A percentile compares a stretch with the other conserved stretches of the same genome.
phyloP scores from a whole-genome alignment of 2,797 vertebrate species.

The Pagetopsis macropterus region DNA sequence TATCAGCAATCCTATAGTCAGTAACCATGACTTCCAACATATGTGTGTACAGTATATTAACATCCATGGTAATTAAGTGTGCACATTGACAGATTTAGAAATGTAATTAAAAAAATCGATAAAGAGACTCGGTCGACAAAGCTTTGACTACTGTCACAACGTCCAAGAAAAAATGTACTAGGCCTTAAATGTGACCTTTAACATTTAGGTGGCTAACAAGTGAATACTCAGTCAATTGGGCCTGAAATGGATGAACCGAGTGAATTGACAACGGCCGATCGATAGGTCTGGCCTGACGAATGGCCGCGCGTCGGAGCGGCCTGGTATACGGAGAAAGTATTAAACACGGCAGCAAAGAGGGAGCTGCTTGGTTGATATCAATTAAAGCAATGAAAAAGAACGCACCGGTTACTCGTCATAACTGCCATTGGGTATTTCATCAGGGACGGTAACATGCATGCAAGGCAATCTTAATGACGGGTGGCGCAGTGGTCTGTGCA shows the following conservation, averaged over 20 bases:
- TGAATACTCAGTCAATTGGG: slow-evolving; percentile 55
- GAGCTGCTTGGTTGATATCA: slow-evolving; percentile 71
- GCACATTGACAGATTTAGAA: background rate
- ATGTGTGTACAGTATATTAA: slow-evolving; percentile 1
- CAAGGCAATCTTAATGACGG: slow-evolving; percentile 39
- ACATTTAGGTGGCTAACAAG: slow-evolving; percentile 55
- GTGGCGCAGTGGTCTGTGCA: too few relatives aligned
- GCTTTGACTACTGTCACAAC: slow-evolving; percentile 12
- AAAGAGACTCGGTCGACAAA: background rate
- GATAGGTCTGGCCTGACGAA: slow-evolving; percentile 68
- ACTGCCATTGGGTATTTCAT: slow-evolving; percentile 59
- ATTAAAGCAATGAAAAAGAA: slow-evolving; percentile 67
- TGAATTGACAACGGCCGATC: slow-evolving; percentile 54
- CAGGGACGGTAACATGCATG: slow-evolving; percentile 52
- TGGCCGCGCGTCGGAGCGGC: slow-evolving; percentile 45
- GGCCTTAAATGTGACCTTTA: slow-evolving; percentile 58
- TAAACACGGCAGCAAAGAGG: slow-evolving; percentile 61
- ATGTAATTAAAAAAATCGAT: background rate
- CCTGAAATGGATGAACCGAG: slow-evolving; percentile 55
- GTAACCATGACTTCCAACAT: slow-evolving; percentile 19
- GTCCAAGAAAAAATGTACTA: slow-evolving; percentile 19
- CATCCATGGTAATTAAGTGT: slow-evolving; percentile 4
- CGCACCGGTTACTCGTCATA: slow-evolving; percentile 64
- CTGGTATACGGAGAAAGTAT: slow-evolving; percentile 67
- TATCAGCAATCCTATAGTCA: slow-evolving; percentile 30